These are phyloP conservation scores for Epizoanthus rinbou DNA, from an alignment of 92 coral and sea anemone genomes.

Conservation along the genomic window DNA sequence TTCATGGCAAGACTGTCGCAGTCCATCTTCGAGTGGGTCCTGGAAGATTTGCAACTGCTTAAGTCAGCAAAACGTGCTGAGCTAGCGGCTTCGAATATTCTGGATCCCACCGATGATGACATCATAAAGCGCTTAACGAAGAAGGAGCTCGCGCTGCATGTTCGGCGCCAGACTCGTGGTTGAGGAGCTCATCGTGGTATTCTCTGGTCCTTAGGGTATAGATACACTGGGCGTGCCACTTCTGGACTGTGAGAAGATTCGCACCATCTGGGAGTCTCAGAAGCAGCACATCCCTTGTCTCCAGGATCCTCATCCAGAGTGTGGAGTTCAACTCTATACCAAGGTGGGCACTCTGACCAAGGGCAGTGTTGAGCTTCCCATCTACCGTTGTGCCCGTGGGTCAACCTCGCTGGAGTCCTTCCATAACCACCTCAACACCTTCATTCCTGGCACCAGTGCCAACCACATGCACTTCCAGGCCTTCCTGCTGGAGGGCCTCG, in stretches of 20 bases:
- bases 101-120: conserved; percentile 42
- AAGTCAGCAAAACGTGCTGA: conserved; percentile 33
- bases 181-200: conserved; percentile 42
- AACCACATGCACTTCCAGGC: conserved; percentile 77
- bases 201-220: conserved; percentile 53
- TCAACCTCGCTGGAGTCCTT: conserved; percentile 44
- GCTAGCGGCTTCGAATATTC: conserved; percentile 7
- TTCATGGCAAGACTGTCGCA: conserved; percentile 56
- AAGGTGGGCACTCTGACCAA: conserved; percentile 4
- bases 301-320: conserved; percentile 5
- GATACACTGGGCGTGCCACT: conserved; percentile 66
- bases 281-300: conserved; percentile 10
- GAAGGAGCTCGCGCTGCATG: conserved; percentile 60
- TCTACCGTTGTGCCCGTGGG: conserved; percentile 33
- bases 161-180: conserved; percentile 56
- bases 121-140: conserved; percentile 35
- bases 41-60: conserved; percentile 45
- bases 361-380: conserved; percentile 4
- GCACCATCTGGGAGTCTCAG: conserved; percentile 43
- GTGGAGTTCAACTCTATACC: conserved; percentile 20
- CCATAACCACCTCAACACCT: conserved; percentile 33
- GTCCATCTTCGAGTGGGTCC: conserved; percentile 50
- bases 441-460: conserved; percentile 59
- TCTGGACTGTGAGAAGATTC: conserved; percentile 38
- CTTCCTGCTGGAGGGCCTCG: conserved; percentile 62